Evolutionary conservation across 1,140 invertebrate species (phyloP), one percentile per base, ranked within the genome.

Genomic region (Dendroctonus ponderosae): DNA sequence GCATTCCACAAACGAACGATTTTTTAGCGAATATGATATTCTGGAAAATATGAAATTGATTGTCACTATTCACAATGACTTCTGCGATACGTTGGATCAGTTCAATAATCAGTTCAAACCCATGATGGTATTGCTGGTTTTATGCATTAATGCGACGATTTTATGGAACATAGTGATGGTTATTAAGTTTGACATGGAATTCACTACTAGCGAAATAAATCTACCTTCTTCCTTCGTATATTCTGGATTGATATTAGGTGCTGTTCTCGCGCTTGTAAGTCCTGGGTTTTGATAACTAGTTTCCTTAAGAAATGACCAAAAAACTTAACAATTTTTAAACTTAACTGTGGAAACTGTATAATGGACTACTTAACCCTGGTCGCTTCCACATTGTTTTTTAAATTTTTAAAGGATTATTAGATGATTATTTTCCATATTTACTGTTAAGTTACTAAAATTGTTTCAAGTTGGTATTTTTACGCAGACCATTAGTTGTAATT

Each of bases 151-250:
- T 38, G 7, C 14, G 14, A 38, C 15, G 37, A 39, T 54, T 9
- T 15, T 54, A 15, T 54, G 52, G 52, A 3, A 9, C 14, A 38
- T 54, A 9, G 38, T 38, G 38, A 54, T 54, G 52, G 38, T 37
- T 9, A 39, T 54, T 38, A 40, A 54, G 8, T 54, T 12, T 54
- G 15, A 38, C 0, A 12, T 54, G 9, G 7, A 54, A 39, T 15
- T 14, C 2, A 15, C 9, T 51, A 51, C 14, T 6, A 15, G 9
- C 2, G 49, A 51, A 26, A 26, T 26, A 3, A 26, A 26, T 26
- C 26, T 26, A 26, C 26, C 49, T 14, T 51, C 8, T 51, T 51
- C 26, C 4, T n/a, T 4, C 3, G 7, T 15, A 2, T 8, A 8
- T 14, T 3, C 3, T 51, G 49, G 49, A n/a, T 6, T 9, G 1